Base-by-base conservation (phyloP, 2,888 invertebrate species). In the Heteromyza rotundicornis region DNA sequence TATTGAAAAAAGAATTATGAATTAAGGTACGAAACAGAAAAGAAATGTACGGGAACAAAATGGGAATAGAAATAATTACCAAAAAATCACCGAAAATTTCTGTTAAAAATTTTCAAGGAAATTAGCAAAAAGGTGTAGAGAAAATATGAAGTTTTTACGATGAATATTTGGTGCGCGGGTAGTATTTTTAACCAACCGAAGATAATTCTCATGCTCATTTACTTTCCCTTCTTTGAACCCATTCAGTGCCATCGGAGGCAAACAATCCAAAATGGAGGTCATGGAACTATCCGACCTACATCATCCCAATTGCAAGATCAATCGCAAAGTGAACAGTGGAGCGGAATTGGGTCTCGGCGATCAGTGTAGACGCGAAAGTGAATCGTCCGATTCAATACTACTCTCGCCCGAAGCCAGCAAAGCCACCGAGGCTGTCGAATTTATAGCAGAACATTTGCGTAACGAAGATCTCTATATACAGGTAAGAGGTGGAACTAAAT, bases 381-480 rank as follows among this genome's bases (percentile, higher is more conserved):
- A 95, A 80, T 94, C 93, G 78, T 95, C 95, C 0, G 96, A 96
- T 80, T 94, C 95, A 3, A 88, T 95, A 63, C 86, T 96, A 56
- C 86, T 96, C 57, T 95, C 95, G 19, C 95, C 96, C 0, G 96
- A 96, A 85, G 96, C 96, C 58, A 91, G 94, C 78, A 92, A 97
- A 85, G 96, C 96, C 54, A 96, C 97, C 19, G 97, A 98, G 84
- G 98, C 98, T 1, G 96, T 99, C 17, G 96, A 97, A 83, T 98
- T 98, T 84, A 98, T 99, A 71, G 97, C 98, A 27, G 96, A 97
- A 82, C 98, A 99, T 87, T 88, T 98, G 75, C 90, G 96, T 72
- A 96, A 96, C 82, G 98, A 98, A 85, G 98, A 98, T 86, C 92
- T 98, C 76, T 98, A 98, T 80, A 96, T 98, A 84, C 96, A 97